A percentile compares a stretch with the other conserved stretches of the same genome.
Conservation (phyloP, 2,797 vertebrate genomes). For the Molossus alvarezi region DNA sequence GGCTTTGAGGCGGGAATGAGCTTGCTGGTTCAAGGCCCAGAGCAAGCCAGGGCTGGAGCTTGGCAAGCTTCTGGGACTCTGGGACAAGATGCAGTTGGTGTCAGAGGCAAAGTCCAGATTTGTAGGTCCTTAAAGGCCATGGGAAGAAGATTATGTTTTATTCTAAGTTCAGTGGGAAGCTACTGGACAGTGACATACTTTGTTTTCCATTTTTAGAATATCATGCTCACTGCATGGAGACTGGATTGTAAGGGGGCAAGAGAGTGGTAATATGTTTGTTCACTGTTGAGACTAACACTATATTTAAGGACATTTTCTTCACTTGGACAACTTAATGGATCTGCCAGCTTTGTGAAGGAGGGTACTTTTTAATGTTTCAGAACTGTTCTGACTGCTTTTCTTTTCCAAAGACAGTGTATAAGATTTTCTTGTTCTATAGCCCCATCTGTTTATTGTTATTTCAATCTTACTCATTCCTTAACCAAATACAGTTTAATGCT, state of each 20-base stretch:
- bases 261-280: neutral
- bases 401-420: neutral
- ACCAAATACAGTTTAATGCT: neutral
- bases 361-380: neutral
- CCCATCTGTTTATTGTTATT: constrained; percentile 8
- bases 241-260: neutral
- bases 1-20: neutral
- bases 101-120: neutral
- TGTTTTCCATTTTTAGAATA: neutral
- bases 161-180: neutral
- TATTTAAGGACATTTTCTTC: neutral
- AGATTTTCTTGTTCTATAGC: neutral
- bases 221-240: neutral
- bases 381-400: neutral
- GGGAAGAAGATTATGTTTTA: neutral
- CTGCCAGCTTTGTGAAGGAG: constrained; percentile 5
- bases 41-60: neutral
- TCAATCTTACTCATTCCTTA: neutral
- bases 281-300: neutral
- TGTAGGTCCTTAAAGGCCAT: neutral
- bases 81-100: neutral
- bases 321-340: neutral
- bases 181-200: neutral
- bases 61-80: neutral
- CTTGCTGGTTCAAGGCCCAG: neutral